phyloP scores from a whole-genome alignment of 2,888 invertebrate genomes.

The Azorinus chamasolen region DNA sequence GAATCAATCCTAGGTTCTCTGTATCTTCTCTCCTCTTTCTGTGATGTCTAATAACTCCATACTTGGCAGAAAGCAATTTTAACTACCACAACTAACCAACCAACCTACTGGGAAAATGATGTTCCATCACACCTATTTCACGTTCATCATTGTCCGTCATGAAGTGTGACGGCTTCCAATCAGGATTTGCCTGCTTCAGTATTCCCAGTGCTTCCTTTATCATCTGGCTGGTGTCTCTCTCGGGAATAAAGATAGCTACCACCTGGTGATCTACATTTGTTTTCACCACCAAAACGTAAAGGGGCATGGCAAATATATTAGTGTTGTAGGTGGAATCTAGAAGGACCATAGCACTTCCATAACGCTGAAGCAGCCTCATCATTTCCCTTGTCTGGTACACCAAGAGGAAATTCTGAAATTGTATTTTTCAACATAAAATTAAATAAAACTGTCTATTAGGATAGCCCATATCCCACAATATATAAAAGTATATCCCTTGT shows the following conservation, averaged over 20 bases:
- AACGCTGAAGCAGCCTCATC: slow-evolving; percentile 3
- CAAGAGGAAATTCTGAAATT: slow-evolving; percentile 4
- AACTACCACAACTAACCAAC: too few species aligned
- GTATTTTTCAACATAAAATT: not conserved
- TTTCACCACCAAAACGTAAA: slow-evolving; percentile 21
- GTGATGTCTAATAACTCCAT: too few species aligned
- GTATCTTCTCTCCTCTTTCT: too few species aligned
- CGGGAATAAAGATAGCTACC: slow-evolving; percentile 7
- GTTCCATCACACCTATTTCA: not conserved
- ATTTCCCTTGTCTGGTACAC: slow-evolving; percentile 7
- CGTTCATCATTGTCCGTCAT: slow-evolving; percentile 23
- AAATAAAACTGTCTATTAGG: too few species aligned
- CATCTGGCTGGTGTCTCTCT: not conserved
- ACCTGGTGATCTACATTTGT: slow-evolving; percentile 38
- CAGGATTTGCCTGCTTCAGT: not conserved
- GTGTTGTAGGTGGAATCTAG: slow-evolving; percentile 34
- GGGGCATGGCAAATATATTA: slow-evolving; percentile 16
- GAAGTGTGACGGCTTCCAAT: not conserved
- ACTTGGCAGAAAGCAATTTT: too few species aligned
- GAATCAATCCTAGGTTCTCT: too few species aligned
- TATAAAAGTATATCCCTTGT: too few species aligned
- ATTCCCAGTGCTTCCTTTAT: slow-evolving; percentile 11
- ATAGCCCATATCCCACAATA: too few species aligned
- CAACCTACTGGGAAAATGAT: too few species aligned
- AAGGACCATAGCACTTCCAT: slow-evolving; percentile 12